These are phyloP conservation scores for Cynodonichthys magdalenae DNA, from an alignment of 2,797 vertebrate species.

Conservation along the genomic window DNA sequence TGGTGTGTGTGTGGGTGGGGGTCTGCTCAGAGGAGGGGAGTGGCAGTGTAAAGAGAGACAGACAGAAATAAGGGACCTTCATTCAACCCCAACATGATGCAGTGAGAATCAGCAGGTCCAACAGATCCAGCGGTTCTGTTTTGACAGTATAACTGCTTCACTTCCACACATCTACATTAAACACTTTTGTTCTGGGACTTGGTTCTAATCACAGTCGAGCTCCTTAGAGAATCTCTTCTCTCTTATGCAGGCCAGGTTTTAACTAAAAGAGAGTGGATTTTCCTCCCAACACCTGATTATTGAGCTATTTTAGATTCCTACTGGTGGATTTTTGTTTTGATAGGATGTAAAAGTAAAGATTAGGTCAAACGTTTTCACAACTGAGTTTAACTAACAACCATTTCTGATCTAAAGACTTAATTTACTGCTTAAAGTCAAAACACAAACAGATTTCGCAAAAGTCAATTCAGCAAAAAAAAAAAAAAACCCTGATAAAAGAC, in stretches of 20 bases:
- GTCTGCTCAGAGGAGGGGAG: constrained; percentile 40
- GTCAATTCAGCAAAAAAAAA: too few species aligned
- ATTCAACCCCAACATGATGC: constrained; percentile 48
- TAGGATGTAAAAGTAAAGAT: not conserved
- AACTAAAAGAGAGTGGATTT: constrained; percentile 39
- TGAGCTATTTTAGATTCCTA: not conserved
- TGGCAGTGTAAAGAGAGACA: constrained; percentile 66
- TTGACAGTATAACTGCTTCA: constrained; percentile 62
- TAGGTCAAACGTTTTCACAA: not conserved
- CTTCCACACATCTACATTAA: constrained; percentile 41
- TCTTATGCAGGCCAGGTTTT: constrained; percentile 20
- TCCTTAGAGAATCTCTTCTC: constrained; percentile 37
- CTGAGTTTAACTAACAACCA: too few species aligned
- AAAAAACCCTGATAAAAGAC: too few species aligned
- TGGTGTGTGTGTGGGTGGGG: not conserved
- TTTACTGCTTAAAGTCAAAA: too few species aligned
- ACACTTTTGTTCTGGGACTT: constrained; percentile 46
- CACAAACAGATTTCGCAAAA: too few species aligned
- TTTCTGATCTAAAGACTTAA: too few species aligned
- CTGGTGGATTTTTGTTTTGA: not conserved
- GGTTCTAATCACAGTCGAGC: constrained; percentile 45
- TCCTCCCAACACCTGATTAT: constrained; percentile 25
- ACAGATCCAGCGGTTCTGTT: constrained; percentile 28
- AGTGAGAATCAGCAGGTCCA: constrained; percentile 40
- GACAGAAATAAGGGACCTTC: constrained; percentile 60